phyloP scores from a whole-genome alignment of 1,140 invertebrate species.

The Drosophila tani region DNA sequence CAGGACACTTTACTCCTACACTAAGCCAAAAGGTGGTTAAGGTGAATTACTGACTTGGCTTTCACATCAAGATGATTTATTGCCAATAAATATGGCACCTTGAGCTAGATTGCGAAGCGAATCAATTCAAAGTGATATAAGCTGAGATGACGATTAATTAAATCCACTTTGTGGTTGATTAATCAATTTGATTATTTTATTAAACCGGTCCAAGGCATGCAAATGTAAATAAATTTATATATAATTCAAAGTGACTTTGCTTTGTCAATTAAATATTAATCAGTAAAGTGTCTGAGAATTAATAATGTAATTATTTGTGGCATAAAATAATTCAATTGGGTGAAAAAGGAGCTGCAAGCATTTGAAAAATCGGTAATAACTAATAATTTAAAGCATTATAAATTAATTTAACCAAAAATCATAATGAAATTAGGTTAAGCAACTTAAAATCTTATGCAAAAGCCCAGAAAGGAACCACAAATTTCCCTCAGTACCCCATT shows the following conservation, averaged over 20 bases:
- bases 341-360: background rate
- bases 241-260: background rate
- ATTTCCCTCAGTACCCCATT: slow-evolving; percentile 19
- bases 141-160: background rate
- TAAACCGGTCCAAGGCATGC: background rate
- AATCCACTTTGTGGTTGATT: background rate
- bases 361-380: too few relatives aligned
- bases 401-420: background rate
- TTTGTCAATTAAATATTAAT: background rate
- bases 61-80: background rate
- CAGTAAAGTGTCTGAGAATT: background rate
- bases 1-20: slow-evolving; percentile 18
- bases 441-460: too few relatives aligned
- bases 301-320: too few relatives aligned
- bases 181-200: too few relatives aligned
- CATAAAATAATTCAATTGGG: background rate
- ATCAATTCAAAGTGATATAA: background rate
- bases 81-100: background rate
- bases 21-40: background rate
- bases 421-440: background rate
- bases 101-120: background rate
- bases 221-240: background rate
- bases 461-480: background rate
- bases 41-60: background rate
- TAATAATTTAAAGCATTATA: too few relatives aligned